Evolutionary conservation across 2,888 invertebrate species (phyloP).

Genomic region (Notodonta ziczac): DNA sequence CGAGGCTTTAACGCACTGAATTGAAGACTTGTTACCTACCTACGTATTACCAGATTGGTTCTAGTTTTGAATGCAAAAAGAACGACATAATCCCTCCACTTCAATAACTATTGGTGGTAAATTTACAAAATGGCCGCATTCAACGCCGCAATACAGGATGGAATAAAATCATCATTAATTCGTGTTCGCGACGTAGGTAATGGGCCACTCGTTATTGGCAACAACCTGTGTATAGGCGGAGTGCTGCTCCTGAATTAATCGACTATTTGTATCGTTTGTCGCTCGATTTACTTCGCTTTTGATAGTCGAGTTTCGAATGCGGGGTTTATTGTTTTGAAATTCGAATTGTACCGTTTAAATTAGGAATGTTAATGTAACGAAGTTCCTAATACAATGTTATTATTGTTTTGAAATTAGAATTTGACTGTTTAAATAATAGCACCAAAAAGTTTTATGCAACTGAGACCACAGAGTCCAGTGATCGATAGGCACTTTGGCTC

Average conservation of each 20-base stretch:
- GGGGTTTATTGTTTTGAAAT: neutral
- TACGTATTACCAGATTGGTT: too few relatives aligned
- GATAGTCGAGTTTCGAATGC: neutral
- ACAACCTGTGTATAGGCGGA: slow-evolving; percentile 66
- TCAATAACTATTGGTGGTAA: slow-evolving; percentile 26
- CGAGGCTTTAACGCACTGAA: too few relatives aligned
- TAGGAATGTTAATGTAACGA: neutral
- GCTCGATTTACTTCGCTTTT: slow-evolving; percentile 17
- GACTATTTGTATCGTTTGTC: slow-evolving; percentile 26
- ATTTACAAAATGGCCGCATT: slow-evolving; percentile 36
- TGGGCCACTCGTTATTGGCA: slow-evolving; percentile 74
- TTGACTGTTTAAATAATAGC: too few relatives aligned
- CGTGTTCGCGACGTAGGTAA: slow-evolving; percentile 74
- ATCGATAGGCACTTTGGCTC: too few relatives aligned
- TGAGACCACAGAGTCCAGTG: too few relatives aligned
- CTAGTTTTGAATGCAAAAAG: slow-evolving; percentile 9
- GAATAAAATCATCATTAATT: slow-evolving; percentile 81
- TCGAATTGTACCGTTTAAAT: neutral
- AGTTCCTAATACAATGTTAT: too few relatives aligned
- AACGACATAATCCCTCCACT: slow-evolving; percentile 28
- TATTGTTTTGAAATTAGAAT: too few relatives aligned
- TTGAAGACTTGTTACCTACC: too few relatives aligned
- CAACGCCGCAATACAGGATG: slow-evolving; percentile 17
- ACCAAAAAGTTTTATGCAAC: too few relatives aligned
- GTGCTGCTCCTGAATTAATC: slow-evolving; percentile 39